A percentile compares a stretch with the other conserved stretches of the same genome.
phyloP scores from a whole-genome alignment of 2,888 invertebrate genomes.

The Parnassius glacialis region DNA sequence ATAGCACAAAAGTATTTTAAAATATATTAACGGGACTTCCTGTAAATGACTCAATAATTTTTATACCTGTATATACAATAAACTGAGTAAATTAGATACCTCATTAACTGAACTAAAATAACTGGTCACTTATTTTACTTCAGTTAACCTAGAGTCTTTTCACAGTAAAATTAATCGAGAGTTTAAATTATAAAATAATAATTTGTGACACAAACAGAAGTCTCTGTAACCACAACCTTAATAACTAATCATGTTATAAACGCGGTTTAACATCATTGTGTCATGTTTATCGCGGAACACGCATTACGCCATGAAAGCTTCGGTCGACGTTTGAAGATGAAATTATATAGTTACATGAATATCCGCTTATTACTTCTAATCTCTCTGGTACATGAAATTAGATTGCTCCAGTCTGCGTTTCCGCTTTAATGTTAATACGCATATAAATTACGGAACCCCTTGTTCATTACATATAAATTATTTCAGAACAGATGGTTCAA shows the following conservation, averaged over 20 bases:
- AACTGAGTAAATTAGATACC: no score
- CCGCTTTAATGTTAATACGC: conserved; percentile 14
- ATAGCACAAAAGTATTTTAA: no score
- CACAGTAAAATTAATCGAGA: no score
- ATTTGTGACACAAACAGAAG: background rate
- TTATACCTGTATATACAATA: no score
- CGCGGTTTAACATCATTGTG: conserved; percentile 21
- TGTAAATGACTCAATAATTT: no score
- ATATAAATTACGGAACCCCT: conserved; percentile 17
- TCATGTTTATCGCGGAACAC: conserved; percentile 21
- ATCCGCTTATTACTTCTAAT: conserved; percentile 21
- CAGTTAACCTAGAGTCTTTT: no score
- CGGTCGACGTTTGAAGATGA: conserved; percentile 23
- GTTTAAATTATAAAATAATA: no score
- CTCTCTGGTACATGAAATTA: conserved; percentile 24
- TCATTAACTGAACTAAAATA: no score
- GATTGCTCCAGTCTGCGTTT: conserved; percentile 9
- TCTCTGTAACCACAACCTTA: conserved; percentile 3
- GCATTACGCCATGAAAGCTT: conserved; percentile 13
- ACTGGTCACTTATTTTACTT: no score
- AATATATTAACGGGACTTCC: no score
- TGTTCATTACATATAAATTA: conserved; percentile 31
- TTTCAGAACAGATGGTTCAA: conserved; percentile 10
- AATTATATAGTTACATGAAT: conserved; percentile 22
- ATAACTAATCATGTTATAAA: conserved; percentile 23